Conservation (phyloP, 2,797 vertebrate species). For the Myripristis jacobus region DNA sequence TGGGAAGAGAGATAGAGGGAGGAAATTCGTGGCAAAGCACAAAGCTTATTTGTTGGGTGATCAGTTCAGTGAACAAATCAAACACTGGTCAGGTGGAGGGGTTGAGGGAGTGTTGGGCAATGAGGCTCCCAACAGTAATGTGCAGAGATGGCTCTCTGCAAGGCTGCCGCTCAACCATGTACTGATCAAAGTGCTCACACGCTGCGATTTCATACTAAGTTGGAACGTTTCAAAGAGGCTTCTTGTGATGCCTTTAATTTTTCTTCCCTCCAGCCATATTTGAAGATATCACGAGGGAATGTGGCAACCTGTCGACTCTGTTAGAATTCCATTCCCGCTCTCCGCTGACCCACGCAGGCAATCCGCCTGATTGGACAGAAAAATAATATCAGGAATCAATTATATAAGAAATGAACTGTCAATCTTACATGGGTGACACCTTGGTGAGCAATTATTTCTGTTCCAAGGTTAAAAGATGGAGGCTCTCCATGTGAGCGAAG, state of each 20-base stretch:
- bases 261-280: slow-evolving; percentile 61
- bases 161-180: slow-evolving; percentile 67
- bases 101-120: slow-evolving; percentile 18
- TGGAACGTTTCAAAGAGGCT: slow-evolving; percentile 78
- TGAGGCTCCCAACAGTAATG: slow-evolving; percentile 48
- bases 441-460: slow-evolving; percentile 13
- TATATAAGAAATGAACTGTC: slow-evolving; percentile 28
- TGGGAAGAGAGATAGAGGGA: slow-evolving; percentile 34
- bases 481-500: too few species aligned
- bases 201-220: slow-evolving; percentile 71
- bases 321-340: slow-evolving; percentile 63
- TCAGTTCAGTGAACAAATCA: slow-evolving; percentile 69
- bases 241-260: slow-evolving; percentile 69
- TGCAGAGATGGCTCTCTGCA: slow-evolving; percentile 64
- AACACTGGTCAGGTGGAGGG: slow-evolving; percentile 57
- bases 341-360: slow-evolving; percentile 66
- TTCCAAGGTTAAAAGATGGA: slow-evolving; percentile 8
- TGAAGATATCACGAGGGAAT: slow-evolving; percentile 77
- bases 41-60: slow-evolving; percentile 69
- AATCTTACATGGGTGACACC: slow-evolving; percentile 7
- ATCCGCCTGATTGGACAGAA: slow-evolving; percentile 46
- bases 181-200: slow-evolving; percentile 80
- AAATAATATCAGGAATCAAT: slow-evolving; percentile 58
- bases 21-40: slow-evolving; percentile 46
- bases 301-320: slow-evolving; percentile 65